Evolutionary conservation across 2,888 invertebrate genomes (phyloP).

Genomic region (Saturnia pavonia): DNA sequence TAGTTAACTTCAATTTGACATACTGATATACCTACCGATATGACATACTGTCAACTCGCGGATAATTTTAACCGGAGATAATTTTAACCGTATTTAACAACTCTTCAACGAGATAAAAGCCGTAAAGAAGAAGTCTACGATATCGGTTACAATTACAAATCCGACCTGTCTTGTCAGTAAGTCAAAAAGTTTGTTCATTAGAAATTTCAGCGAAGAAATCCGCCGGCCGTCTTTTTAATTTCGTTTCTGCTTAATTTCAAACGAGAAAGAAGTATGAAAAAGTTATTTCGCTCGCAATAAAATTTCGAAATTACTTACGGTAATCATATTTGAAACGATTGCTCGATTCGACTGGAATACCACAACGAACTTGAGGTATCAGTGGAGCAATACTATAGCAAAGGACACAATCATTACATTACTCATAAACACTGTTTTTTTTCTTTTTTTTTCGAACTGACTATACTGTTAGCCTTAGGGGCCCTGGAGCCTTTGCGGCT

Average conservation of each 20-base stretch:
- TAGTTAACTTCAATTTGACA: too few relatives aligned
- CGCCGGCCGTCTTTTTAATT: slow-evolving; percentile 40
- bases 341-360: background rate
- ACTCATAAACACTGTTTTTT: too few relatives aligned
- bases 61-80: too few relatives aligned
- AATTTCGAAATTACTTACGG: slow-evolving; percentile 1
- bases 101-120: slow-evolving; percentile 7
- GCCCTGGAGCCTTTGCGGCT: too few relatives aligned
- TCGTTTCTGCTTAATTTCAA: slow-evolving; percentile 48
- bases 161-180: slow-evolving; percentile 29
- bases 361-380: background rate
- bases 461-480: too few relatives aligned
- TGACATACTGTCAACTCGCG: too few relatives aligned
- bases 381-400: too few relatives aligned
- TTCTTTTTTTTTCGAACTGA: too few relatives aligned
- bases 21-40: too few relatives aligned
- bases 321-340: background rate
- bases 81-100: background rate
- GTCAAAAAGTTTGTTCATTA: slow-evolving; percentile 34
- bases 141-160: slow-evolving; percentile 17
- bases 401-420: too few relatives aligned
- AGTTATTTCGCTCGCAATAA: slow-evolving; percentile 17
- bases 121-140: slow-evolving; percentile 9
- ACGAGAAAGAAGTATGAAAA: slow-evolving; percentile 12
- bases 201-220: slow-evolving; percentile 30